These are phyloP conservation scores for Aplochiton taeniatus DNA, from an alignment of 2,797 vertebrate species.

Conservation along the genomic window DNA sequence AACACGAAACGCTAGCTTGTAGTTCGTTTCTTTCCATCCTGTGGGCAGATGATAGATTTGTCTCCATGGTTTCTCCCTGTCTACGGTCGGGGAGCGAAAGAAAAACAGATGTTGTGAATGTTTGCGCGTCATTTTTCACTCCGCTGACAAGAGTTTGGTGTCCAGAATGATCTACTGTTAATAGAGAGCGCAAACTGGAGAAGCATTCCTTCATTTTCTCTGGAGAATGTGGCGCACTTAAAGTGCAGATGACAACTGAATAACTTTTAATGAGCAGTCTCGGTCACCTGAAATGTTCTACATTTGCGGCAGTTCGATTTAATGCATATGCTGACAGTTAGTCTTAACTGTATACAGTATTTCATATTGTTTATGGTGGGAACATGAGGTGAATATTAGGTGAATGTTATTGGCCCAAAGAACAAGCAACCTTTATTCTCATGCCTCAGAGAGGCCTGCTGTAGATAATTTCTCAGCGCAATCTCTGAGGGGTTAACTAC, in stretches of 20 bases:
- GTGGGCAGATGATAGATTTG: conserved; percentile 69
- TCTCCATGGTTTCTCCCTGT: conserved; percentile 55
- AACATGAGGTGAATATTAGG: conserved; percentile 50
- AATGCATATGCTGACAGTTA: conserved; percentile 58
- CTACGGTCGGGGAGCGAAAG: conserved; percentile 60
- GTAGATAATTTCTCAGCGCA: conserved; percentile 50
- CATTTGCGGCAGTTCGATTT: conserved; percentile 49
- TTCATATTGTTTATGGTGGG: conserved; percentile 39
- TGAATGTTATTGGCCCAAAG: conserved; percentile 47
- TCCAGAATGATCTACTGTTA: conserved; percentile 57
- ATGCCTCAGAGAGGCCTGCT: conserved; percentile 26
- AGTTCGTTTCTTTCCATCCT: conserved; percentile 68
- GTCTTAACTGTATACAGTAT: conserved; percentile 46
- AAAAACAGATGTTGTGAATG: conserved; percentile 74
- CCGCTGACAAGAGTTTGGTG: conserved; percentile 34
- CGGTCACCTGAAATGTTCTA: conserved; percentile 39
- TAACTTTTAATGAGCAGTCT: conserved; percentile 38
- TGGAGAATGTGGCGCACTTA: conserved; percentile 23
- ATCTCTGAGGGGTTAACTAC: conserved; percentile 56
- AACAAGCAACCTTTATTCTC: conserved; percentile 57
- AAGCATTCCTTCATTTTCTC: conserved; percentile 29
- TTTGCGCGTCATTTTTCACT: conserved; percentile 68
- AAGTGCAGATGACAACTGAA: conserved; percentile 39
- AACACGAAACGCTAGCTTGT: conserved; percentile 68
- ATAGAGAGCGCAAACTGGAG: conserved; percentile 39